Evolutionary conservation across 2,888 invertebrate genomes (phyloP).

Genomic region (Lacanobia wlatinum): DNA sequence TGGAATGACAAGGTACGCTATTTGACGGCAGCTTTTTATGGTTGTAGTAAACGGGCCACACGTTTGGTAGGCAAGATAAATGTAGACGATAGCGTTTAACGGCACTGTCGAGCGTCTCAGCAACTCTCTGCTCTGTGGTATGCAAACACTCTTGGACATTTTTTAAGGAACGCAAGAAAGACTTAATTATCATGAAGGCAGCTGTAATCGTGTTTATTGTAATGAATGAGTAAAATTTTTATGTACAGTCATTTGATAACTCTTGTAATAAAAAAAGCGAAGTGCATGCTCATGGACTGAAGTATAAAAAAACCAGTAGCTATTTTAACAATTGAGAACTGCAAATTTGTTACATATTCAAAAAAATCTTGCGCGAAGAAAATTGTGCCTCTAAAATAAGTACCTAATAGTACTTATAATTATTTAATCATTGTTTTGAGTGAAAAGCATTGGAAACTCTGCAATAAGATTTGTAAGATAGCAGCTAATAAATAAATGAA

Average conservation of each 20-base stretch:
- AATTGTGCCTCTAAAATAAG: slow-evolving; percentile 38
- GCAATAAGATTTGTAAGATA: slow-evolving; percentile 31
- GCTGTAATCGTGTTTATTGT: no score
- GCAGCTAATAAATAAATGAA: slow-evolving; percentile 50
- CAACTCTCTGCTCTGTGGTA: background rate
- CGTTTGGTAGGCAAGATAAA: background rate
- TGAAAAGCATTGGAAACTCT: slow-evolving; percentile 7
- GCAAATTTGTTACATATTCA: background rate
- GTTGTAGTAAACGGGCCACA: background rate
- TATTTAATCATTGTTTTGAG: slow-evolving; percentile 26
- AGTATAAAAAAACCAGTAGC: background rate
- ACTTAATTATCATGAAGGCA: background rate
- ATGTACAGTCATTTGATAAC: no score
- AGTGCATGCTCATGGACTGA: background rate
- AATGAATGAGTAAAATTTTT: no score
- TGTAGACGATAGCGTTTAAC: background rate
- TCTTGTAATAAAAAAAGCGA: no score
- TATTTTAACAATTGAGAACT: background rate
- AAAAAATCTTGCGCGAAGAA: slow-evolving; percentile 9
- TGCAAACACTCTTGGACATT: background rate
- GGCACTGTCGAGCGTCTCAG: background rate
- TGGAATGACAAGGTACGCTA: background rate
- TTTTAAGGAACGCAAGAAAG: background rate
- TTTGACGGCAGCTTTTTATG: background rate
- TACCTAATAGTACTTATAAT: background rate